Evolutionary conservation across 2,888 invertebrate species (phyloP), one percentile per base, ranked within the genome.

Genomic region (Sinodicranocentrus sp.): DNA sequence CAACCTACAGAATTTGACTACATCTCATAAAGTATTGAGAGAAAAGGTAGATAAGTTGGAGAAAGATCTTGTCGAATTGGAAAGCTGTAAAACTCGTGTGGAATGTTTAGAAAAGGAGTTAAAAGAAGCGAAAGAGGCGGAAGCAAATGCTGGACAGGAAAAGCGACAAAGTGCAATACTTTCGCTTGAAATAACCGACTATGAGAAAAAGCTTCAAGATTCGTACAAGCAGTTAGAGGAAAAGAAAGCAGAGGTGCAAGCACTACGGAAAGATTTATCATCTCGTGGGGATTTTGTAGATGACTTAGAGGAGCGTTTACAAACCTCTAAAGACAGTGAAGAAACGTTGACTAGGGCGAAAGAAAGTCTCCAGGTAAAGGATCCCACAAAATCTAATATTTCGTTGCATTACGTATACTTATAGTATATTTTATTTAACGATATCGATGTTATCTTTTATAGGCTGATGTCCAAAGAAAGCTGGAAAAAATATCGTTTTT

Each of bases 201-300:
- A 88, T 54, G 88, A 88, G 61, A 87, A 87, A 57, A 88, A 88
- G 57, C 70, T 88, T 10, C 87, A 86, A 23, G 86, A 86, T 75
- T 77, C 87, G 17, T 71, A 85, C 67, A 85, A 85, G 8, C 70
- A 79, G 25, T 44, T 87, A 21, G 87, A 87, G 70, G 88, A 87
- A 25, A 84, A 71, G 43, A 84, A 85, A 61, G 77, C 70, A n/a
- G 87, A 87, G 65, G 63, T 52, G 33, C 86, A 88, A 21, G 83
- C 57, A 19, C n/a, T 85, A 1, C 23, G 77, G 5, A 28, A 39
- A 10, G 86, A 86, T 26, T 67, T 84, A 0, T 63, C 71, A n/a
- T 48, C 59, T 5, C 72, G 86, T n/a, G 84, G 85, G 39, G 70
- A 48, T 15, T 43, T 43, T 10, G 84, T 86, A 6, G 75, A 84